Evolutionary conservation across 2,888 invertebrate species (phyloP), one percentile per base, ranked within the genome.

Genomic region (Eulithis testata): DNA sequence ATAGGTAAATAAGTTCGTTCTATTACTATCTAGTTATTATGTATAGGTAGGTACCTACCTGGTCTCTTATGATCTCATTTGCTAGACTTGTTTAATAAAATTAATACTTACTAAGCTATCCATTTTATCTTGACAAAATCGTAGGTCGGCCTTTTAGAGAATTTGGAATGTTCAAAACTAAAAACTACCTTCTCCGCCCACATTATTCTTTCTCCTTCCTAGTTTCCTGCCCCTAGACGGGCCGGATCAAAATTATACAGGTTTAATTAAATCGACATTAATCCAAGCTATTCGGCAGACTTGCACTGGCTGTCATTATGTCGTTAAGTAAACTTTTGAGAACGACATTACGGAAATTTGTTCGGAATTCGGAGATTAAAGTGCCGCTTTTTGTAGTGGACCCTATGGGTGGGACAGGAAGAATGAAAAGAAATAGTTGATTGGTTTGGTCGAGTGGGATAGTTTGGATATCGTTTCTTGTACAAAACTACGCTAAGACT

Each of bases 211-310:
- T 71, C 36, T 45, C 52, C 51, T 58, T 75, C 72, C 65, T 65
- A 31, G 72, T 76, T 72, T 69, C 59, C 73, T 76, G 79, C 74
- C 79, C 80, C 73, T 74, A 78, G 74, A 74, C 72, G 70, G 76
- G 69, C 61, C 71, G 77, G 78, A 81, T 84, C 85, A 86, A 90
- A 91, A 90, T 91, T 90, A 90, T 91, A 89, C 87, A 87, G 87
- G 87, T 91, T 91, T 91, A 92, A 93, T 92, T 91, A 91, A 91
- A 91, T 90, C 85, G 88, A 90, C 89, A 91, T 92, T 90, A 92
- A 90, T 91, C 88, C 87, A 74, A 82, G 83, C 84, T 85, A 83
- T 86, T 85, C 78, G 85, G 86, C 82, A 83, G 86, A 84, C 84
- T 83, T 81, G 82, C 78, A 73, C 75, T 76, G 21, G 78, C 86